Percentiles rank a stretch among this genome's conserved stretches.
These are phyloP conservation scores for Micronisus gabar DNA, from an alignment of 2,113 vertebrate species.

Conservation along the genomic window DNA sequence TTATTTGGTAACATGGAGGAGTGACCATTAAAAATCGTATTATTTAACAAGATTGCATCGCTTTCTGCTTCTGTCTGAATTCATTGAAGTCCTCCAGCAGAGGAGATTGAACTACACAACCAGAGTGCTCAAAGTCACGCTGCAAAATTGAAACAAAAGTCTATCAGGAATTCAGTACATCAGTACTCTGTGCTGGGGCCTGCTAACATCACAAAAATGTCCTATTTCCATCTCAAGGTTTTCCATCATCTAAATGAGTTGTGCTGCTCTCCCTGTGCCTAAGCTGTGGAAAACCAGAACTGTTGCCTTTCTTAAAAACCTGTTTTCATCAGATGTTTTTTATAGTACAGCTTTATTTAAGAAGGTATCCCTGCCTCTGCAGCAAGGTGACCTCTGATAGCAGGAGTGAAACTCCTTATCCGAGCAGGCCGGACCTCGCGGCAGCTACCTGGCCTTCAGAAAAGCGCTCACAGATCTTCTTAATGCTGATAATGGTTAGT, in stretches of 20 bases:
- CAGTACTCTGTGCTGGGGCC: background rate
- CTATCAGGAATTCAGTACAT: slow-evolving; percentile 17
- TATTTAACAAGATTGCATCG: background rate
- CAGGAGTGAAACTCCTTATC: background rate
- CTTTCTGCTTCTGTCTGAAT: slow-evolving; percentile 8
- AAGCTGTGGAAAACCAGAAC: background rate
- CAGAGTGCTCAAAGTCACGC: background rate
- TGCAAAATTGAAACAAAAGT: slow-evolving; percentile 39
- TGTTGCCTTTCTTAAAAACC: background rate
- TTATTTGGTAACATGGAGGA: background rate
- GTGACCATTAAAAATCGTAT: background rate
- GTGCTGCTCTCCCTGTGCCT: background rate
- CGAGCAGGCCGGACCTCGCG: background rate
- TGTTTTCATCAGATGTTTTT: background rate
- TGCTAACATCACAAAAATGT: background rate
- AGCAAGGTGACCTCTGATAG: background rate
- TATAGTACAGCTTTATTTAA: background rate
- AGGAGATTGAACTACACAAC: background rate
- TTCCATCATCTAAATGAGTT: slow-evolving; percentile 33
- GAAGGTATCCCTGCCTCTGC: background rate
- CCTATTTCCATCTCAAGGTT: slow-evolving; percentile 13
- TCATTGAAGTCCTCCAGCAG: background rate
- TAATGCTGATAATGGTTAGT: background rate
- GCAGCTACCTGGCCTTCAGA: background rate
- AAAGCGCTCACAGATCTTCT: background rate